Evolutionary conservation across 2,113 vertebrate species (phyloP).

Genomic region (Onychostoma macrolepis): DNA sequence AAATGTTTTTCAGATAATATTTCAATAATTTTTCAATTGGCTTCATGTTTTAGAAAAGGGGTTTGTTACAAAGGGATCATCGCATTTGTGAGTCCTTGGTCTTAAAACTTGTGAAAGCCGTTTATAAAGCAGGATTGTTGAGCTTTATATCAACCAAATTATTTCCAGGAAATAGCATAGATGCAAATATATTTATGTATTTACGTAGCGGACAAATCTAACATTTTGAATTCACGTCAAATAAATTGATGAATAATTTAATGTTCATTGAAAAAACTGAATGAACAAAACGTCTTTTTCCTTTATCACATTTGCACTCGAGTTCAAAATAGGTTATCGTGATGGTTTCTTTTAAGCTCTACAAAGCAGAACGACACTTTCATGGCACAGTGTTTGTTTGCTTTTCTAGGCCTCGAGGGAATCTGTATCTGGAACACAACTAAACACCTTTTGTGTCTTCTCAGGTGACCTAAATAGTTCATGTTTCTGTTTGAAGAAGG

Average conservation of each 20-base stretch:
- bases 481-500: background rate
- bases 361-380: background rate
- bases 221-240: background rate
- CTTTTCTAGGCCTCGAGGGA: background rate
- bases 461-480: conserved; percentile 29
- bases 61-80: background rate
- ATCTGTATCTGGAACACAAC: conserved; percentile 21
- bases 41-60: background rate
- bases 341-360: conserved; percentile 13
- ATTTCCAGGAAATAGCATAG: background rate
- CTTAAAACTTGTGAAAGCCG: background rate
- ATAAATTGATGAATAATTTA: background rate
- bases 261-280: background rate
- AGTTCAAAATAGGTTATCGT: conserved; percentile 30
- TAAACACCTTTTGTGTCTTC: conserved; percentile 25
- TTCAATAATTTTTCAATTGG: background rate
- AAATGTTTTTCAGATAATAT: background rate
- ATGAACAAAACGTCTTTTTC: background rate
- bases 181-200: background rate
- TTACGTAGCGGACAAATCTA: background rate
- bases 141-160: background rate
- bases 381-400: background rate
- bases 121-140: background rate
- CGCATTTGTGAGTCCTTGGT: background rate
- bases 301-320: background rate